These are phyloP conservation scores for Caenorhabditis wallacei DNA, from an alignment of 2,888 invertebrate species.

Conservation along the genomic window DNA sequence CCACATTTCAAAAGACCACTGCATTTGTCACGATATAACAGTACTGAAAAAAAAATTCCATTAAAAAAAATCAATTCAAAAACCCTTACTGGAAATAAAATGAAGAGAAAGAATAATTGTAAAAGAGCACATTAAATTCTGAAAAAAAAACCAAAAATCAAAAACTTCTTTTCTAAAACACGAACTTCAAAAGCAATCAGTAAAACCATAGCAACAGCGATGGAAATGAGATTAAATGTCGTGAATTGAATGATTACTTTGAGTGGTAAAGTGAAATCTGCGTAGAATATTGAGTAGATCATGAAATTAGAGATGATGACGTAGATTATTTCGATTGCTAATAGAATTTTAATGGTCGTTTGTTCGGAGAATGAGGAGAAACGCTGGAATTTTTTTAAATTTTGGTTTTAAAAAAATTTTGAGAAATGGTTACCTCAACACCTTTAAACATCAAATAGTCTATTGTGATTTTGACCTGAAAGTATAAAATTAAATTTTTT, in stretches of 20 bases:
- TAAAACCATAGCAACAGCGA: constrained; percentile 26
- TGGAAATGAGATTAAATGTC: constrained; percentile 23
- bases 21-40: constrained; percentile 35
- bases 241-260: constrained; percentile 42
- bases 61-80: background rate
- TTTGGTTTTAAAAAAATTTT: background rate
- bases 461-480: constrained; percentile 27
- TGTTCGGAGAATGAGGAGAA: constrained; percentile 29
- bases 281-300: constrained; percentile 47
- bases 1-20: constrained; percentile 19
- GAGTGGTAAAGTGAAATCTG: constrained; percentile 34
- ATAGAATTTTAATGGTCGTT: constrained; percentile 10
- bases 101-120: constrained; percentile 11
- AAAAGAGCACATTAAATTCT: constrained; percentile 25
- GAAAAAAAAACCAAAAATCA: too few relatives aligned
- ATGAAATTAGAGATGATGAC: constrained; percentile 49
- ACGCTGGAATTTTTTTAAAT: constrained; percentile 37
- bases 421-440: constrained; percentile 21
- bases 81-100: constrained; percentile 21
- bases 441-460: constrained; percentile 56
- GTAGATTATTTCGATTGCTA: constrained; percentile 28
- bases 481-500: too few relatives aligned
- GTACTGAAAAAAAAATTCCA: constrained; percentile 22
- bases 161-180: too few relatives aligned
- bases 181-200: constrained; percentile 23